phyloP scores from a whole-genome alignment of 2,797 vertebrate species.

The Hybognathus amarus region DNA sequence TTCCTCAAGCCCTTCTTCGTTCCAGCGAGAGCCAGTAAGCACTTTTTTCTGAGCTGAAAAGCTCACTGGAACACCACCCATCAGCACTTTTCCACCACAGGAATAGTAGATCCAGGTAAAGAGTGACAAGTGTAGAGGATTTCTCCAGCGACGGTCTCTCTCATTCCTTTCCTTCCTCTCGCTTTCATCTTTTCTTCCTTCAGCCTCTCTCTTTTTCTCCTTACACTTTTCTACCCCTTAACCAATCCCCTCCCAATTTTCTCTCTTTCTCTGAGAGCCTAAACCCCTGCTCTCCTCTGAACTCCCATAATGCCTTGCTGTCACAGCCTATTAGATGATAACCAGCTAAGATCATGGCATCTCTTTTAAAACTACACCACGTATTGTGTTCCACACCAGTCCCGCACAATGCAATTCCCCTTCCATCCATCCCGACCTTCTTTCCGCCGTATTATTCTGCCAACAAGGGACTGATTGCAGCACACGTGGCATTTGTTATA shows the following conservation, averaged over 20 bases:
- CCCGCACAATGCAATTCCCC: slow-evolving; percentile 30
- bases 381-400: slow-evolving; percentile 9
- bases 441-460: background rate
- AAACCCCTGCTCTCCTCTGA: slow-evolving; percentile 41
- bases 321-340: slow-evolving; percentile 56
- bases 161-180: slow-evolving; percentile 48
- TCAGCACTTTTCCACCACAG: slow-evolving; percentile 80
- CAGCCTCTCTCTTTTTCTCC: slow-evolving; percentile 67
- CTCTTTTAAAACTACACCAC: slow-evolving; percentile 35
- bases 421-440: background rate
- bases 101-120: slow-evolving; percentile 78
- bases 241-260: slow-evolving; percentile 34
- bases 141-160: slow-evolving; percentile 64
- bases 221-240: slow-evolving; percentile 67
- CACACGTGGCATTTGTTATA: slow-evolving; percentile 1
- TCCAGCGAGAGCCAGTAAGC: slow-evolving; percentile 83
- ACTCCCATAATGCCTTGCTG: slow-evolving; percentile 55
- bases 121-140: slow-evolving; percentile 73
- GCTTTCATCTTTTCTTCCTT: slow-evolving; percentile 62
- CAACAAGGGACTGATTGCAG: background rate
- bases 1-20: slow-evolving; percentile 80
- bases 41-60: slow-evolving; percentile 80
- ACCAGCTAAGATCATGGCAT: slow-evolving; percentile 46
- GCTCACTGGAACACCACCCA: slow-evolving; percentile 75
- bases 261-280: slow-evolving; percentile 8